Evolutionary conservation across 2,888 invertebrate genomes (phyloP).

Genomic region (Brenthis daphne): DNA sequence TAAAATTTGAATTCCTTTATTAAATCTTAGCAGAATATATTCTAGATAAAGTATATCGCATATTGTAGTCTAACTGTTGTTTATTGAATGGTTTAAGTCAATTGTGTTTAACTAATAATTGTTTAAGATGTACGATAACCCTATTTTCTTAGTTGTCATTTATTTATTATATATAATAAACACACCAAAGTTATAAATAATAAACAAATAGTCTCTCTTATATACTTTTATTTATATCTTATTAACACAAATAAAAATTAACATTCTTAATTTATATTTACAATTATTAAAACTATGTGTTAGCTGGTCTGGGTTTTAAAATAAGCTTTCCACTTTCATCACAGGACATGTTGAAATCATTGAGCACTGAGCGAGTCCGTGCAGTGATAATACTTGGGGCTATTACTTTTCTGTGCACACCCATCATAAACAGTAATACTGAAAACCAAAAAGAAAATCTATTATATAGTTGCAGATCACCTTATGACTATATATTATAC

Average conservation of each 20-base stretch:
- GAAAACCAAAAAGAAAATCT: slow-evolving; percentile 48
- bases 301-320: slow-evolving; percentile 91
- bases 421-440: slow-evolving; percentile 94
- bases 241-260: slow-evolving; percentile 40
- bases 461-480: neutral
- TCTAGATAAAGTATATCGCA: slow-evolving; percentile 25
- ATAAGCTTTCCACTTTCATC: slow-evolving; percentile 98
- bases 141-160: slow-evolving; percentile 66
- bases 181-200: slow-evolving; percentile 81
- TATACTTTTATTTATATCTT: slow-evolving; percentile 57
- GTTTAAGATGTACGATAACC: slow-evolving; percentile 59
- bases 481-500: neutral
- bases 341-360: slow-evolving; percentile 99
- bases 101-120: slow-evolving; percentile 44
- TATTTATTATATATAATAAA: slow-evolving; percentile 80
- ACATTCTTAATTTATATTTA: slow-evolving; percentile 67
- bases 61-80: slow-evolving; percentile 38
- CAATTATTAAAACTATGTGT: slow-evolving; percentile 49
- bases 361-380: slow-evolving; percentile 92
- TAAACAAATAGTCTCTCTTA: slow-evolving; percentile 74
- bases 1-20: slow-evolving; percentile 35
- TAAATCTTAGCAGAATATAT: slow-evolving; percentile 37
- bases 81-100: slow-evolving; percentile 39
- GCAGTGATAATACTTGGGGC: slow-evolving; percentile 98
- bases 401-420: slow-evolving; percentile 97